Conservation (phyloP, 2,113 vertebrate species). For the Rhombomys opimus region DNA sequence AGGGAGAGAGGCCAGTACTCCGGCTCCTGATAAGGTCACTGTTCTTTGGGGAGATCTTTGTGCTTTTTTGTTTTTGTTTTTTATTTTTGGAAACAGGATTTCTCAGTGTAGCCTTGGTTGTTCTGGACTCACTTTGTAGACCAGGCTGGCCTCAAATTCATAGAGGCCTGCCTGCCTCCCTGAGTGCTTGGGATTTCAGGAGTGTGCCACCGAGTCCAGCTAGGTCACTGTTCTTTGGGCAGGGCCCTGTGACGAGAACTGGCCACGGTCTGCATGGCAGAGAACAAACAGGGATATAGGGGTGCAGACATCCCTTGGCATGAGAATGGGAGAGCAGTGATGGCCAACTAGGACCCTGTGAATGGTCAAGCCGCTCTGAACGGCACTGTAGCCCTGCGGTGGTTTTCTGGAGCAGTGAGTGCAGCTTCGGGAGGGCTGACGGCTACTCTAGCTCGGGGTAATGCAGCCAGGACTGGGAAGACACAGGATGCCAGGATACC, state of each 20-base stretch:
- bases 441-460: neutral
- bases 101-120: too few relatives aligned
- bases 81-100: too few relatives aligned
- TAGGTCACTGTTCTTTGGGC: too few relatives aligned
- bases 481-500: neutral
- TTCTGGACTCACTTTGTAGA: too few relatives aligned
- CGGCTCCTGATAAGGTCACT: neutral
- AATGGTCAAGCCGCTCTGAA: fast-evolving
- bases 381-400: neutral
- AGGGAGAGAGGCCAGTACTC: neutral
- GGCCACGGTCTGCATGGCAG: neutral
- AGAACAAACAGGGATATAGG: neutral
- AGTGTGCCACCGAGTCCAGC: too few relatives aligned
- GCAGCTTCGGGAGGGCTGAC: neutral
- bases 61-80: too few relatives aligned
- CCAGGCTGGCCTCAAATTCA: too few relatives aligned
- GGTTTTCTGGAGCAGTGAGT: neutral
- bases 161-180: too few relatives aligned
- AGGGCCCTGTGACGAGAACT: neutral
- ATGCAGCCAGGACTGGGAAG: neutral
- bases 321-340: neutral
- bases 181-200: too few relatives aligned
- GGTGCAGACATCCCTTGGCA: too few relatives aligned
- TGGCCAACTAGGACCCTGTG: fast-evolving
- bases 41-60: neutral